Conservation (phyloP, 2,888 invertebrate genomes). For the Diabrotica balteata region DNA sequence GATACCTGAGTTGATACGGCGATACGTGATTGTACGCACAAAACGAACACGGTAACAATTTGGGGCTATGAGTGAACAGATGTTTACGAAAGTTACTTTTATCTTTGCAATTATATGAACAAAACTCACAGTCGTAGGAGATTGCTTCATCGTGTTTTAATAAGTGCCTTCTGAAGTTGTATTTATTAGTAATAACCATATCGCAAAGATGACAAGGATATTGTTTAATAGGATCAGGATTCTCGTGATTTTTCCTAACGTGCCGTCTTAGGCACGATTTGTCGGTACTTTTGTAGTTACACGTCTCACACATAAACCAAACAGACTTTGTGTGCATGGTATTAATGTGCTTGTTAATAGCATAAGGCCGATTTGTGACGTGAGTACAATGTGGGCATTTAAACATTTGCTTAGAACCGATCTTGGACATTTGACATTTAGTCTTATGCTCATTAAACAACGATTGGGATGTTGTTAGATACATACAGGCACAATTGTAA, state of each 20-base stretch:
- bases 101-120: slow-evolving; percentile 47
- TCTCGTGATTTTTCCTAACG: slow-evolving; percentile 32
- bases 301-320: slow-evolving; percentile 42
- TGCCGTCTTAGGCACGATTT: slow-evolving; percentile 38
- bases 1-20: slow-evolving; percentile 48
- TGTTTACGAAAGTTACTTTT: slow-evolving; percentile 50
- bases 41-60: slow-evolving; percentile 43
- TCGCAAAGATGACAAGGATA: slow-evolving; percentile 21
- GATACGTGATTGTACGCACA: slow-evolving; percentile 48
- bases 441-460: slow-evolving; percentile 34
- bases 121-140: slow-evolving; percentile 40
- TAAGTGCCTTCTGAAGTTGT: slow-evolving; percentile 32
- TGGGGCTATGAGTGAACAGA: slow-evolving; percentile 47
- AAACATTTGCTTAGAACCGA: slow-evolving; percentile 16
- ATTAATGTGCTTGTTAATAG: slow-evolving; percentile 40
- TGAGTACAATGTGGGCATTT: slow-evolving; percentile 40
- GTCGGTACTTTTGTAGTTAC: slow-evolving; percentile 42
- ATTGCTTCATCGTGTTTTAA: slow-evolving; percentile 28
- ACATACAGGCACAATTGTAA: slow-evolving; percentile 40
- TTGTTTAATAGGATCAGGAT: slow-evolving; percentile 14
- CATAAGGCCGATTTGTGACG: slow-evolving; percentile 33
- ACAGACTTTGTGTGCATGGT: slow-evolving; percentile 39
- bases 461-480: slow-evolving; percentile 27
- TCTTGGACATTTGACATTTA: slow-evolving; percentile 17
- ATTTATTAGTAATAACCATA: slow-evolving; percentile 23